phyloP scores from a whole-genome alignment of 2,888 invertebrate species.

The Drosophila demipolita region DNA sequence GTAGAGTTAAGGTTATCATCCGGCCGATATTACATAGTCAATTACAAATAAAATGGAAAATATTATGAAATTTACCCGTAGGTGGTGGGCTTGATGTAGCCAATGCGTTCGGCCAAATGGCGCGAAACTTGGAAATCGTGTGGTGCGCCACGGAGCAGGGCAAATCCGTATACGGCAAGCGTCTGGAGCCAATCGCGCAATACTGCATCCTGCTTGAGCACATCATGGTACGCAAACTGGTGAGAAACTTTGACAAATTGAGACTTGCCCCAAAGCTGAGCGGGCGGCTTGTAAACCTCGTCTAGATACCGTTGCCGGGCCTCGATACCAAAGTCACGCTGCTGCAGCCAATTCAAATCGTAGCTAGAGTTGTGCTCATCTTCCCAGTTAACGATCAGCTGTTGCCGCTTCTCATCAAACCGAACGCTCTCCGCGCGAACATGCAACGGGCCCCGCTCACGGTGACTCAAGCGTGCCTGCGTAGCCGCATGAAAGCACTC shows the following conservation, averaged over 20 bases:
- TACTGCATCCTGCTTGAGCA: slow-evolving; percentile 85
- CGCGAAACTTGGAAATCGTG: slow-evolving; percentile 86
- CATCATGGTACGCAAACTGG: slow-evolving; percentile 86
- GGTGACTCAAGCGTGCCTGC: slow-evolving; percentile 87
- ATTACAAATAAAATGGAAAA: neutral
- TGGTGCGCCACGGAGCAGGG: slow-evolving; percentile 87
- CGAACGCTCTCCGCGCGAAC: slow-evolving; percentile 75
- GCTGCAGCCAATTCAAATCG: slow-evolving; percentile 87
- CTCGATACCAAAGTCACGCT: slow-evolving; percentile 86
- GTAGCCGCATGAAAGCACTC: slow-evolving; percentile 88
- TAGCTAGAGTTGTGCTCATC: slow-evolving; percentile 88
- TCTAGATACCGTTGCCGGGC: slow-evolving; percentile 86
- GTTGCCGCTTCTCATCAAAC: slow-evolving; percentile 49
- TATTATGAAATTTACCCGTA: slow-evolving; percentile 87
- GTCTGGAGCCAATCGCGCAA: slow-evolving; percentile 87
- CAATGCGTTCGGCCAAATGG: slow-evolving; percentile 87
- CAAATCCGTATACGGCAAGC: slow-evolving; percentile 88
- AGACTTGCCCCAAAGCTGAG: slow-evolving; percentile 86
- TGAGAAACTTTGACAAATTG: slow-evolving; percentile 86
- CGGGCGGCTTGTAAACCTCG: slow-evolving; percentile 86
- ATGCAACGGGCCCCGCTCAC: slow-evolving; percentile 86
- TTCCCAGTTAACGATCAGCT: slow-evolving; percentile 86
- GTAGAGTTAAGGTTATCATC: neutral
- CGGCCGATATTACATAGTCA: neutral
- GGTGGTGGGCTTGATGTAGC: slow-evolving; percentile 89